Conservation (phyloP, 1,140 invertebrate genomes). For the Drosophila sucinea region DNA sequence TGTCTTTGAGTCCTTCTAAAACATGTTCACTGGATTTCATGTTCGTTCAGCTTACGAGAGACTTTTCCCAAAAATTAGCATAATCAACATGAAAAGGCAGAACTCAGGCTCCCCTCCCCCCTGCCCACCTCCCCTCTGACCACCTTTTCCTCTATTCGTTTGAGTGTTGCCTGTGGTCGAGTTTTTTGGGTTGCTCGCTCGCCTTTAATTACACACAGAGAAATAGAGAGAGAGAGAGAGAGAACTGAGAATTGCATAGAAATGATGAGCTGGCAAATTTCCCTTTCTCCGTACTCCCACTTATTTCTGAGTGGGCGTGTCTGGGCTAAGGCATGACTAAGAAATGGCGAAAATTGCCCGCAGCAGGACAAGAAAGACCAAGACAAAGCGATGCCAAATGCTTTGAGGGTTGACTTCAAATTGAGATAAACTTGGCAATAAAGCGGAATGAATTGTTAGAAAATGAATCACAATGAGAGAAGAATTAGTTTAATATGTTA, state of each 20-base stretch:
- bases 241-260: constrained; percentile 54
- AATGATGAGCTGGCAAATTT: constrained; percentile 77
- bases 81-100: constrained; percentile 78
- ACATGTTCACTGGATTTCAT: constrained; percentile 66
- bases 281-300: constrained; percentile 14
- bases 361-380: constrained; percentile 56
- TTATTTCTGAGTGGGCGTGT: constrained; percentile 29
- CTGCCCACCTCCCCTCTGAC: neutral
- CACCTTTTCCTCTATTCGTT: neutral
- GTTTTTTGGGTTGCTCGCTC: constrained; percentile 47
- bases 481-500: constrained; percentile 69
- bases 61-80: constrained; percentile 71
- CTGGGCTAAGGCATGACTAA: constrained; percentile 54
- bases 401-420: constrained; percentile 35
- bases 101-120: constrained; percentile 56
- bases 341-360: constrained; percentile 69
- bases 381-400: constrained; percentile 26
- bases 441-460: constrained; percentile 41
- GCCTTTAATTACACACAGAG: constrained; percentile 69
- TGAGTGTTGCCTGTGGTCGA: constrained; percentile 56
- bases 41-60: constrained; percentile 33
- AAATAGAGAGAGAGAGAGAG: neutral
- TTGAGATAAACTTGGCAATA: constrained; percentile 76
- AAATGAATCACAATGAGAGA: constrained; percentile 72
- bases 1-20: constrained; percentile 39